A percentile compares a stretch with the other conserved stretches of the same genome.
phyloP scores from a whole-genome alignment of 2,797 vertebrate genomes.

The Epinephelus coioides region DNA sequence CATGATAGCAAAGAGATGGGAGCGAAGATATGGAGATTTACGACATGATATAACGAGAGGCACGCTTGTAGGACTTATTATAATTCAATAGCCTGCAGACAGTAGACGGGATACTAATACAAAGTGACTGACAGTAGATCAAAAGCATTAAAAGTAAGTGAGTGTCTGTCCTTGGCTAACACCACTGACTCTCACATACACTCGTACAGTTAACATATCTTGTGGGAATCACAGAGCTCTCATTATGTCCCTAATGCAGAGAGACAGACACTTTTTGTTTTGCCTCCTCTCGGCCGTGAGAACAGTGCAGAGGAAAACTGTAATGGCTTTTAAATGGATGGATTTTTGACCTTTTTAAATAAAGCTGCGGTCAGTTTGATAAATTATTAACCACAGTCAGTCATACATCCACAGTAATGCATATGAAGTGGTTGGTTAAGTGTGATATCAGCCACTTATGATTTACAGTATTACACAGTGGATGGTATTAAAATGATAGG shows the following conservation, averaged over 20 bases:
- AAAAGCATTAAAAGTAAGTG: neutral
- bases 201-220: conserved; percentile 2
- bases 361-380: neutral
- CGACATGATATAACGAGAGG: conserved; percentile 15
- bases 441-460: neutral
- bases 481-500: neutral
- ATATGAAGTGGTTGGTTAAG: neutral
- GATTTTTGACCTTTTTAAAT: neutral
- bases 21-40: conserved; percentile 37
- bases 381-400: neutral
- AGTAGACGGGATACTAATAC: conserved; percentile 14
- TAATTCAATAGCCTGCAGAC: conserved; percentile 37
- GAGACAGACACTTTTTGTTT: conserved; percentile 28
- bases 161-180: conserved; percentile 18
- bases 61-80: conserved; percentile 30
- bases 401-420: neutral
- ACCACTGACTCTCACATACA: neutral
- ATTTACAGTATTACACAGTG: neutral
- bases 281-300: conserved; percentile 6
- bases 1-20: conserved; percentile 11
- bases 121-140: conserved; percentile 20
- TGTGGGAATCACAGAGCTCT: conserved; percentile 24
- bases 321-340: conserved; percentile 5
- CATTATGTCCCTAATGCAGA: conserved; percentile 28
- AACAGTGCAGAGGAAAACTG: neutral